Conservation (phyloP, 2,888 invertebrate species). For the Drepanosiphum platanoidis region DNA sequence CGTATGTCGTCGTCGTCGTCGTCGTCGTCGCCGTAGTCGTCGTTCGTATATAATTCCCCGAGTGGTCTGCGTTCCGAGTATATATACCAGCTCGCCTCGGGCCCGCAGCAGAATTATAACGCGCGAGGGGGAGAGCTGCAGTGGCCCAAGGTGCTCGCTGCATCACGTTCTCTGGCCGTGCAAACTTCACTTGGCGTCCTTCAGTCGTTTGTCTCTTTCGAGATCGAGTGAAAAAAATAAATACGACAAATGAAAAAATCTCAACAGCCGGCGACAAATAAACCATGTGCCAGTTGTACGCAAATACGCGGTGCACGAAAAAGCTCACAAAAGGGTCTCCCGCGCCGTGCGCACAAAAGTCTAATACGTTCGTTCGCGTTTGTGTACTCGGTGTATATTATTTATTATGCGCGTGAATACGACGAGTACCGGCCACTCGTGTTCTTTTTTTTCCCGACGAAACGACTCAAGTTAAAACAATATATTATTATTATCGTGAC, state of each 20-base stretch:
- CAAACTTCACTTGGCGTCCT: neutral
- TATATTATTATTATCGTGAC: no score
- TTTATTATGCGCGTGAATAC: neutral
- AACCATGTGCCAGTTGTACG: no score
- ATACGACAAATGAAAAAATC: neutral
- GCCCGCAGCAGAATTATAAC: neutral
- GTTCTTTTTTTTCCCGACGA: neutral
- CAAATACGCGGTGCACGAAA: neutral
- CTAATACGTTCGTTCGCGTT: neutral
- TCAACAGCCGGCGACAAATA: neutral
- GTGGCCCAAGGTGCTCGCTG: neutral
- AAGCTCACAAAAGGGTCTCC: neutral
- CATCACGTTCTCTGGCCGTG: neutral
- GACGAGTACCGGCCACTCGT: neutral
- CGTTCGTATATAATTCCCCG: neutral
- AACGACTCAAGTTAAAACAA: neutral
- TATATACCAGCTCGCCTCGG: neutral
- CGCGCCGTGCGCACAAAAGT: neutral
- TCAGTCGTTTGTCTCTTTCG: slow-evolving; percentile 3
- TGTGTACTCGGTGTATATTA: neutral
- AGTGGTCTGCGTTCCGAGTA: slow-evolving; percentile 10
- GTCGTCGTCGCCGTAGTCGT: neutral
- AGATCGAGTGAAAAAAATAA: neutral
- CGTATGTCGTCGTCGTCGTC: neutral
- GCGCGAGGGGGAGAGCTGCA: neutral